phyloP scores from a whole-genome alignment of 2,113 vertebrate species.

The Leucoraja erinaceus region DNA sequence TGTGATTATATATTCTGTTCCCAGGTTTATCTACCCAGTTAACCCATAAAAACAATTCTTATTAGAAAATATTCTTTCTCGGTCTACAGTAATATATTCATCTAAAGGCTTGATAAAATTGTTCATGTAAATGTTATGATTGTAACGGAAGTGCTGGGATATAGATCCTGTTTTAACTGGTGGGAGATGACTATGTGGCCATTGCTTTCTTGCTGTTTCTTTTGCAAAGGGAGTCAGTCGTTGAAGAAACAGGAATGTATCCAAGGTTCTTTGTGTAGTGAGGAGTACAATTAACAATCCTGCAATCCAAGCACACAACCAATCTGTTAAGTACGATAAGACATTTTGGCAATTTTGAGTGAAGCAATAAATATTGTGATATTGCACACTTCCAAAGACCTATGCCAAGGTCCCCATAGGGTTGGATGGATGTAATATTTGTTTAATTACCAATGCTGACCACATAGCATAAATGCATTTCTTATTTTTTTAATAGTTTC shows the following conservation, averaged over 20 bases:
- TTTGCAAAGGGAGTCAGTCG: not conserved
- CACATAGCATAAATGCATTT: not conserved
- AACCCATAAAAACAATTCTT: not conserved
- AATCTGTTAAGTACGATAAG: not conserved
- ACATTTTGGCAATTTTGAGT: not conserved
- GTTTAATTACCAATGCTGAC: not conserved
- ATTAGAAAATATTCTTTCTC: not conserved
- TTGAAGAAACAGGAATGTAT: not conserved
- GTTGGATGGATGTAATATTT: not conserved
- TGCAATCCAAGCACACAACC: not conserved
- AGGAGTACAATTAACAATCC: not conserved
- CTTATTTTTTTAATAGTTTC: not conserved
- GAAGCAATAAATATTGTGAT: conserved; percentile 7
- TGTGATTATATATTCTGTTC: not conserved
- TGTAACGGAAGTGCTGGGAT: not conserved
- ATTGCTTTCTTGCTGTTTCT: not conserved
- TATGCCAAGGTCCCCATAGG: not conserved
- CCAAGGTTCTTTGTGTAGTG: not conserved
- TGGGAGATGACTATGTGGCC: not conserved
- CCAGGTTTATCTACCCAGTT: not conserved
- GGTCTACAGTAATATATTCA: not conserved
- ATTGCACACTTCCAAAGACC: not conserved
- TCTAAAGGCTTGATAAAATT: not conserved
- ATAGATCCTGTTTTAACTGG: not conserved
- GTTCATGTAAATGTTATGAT: not conserved